Conservation (phyloP, 2,797 vertebrate species). For the Pampus argenteus region DNA sequence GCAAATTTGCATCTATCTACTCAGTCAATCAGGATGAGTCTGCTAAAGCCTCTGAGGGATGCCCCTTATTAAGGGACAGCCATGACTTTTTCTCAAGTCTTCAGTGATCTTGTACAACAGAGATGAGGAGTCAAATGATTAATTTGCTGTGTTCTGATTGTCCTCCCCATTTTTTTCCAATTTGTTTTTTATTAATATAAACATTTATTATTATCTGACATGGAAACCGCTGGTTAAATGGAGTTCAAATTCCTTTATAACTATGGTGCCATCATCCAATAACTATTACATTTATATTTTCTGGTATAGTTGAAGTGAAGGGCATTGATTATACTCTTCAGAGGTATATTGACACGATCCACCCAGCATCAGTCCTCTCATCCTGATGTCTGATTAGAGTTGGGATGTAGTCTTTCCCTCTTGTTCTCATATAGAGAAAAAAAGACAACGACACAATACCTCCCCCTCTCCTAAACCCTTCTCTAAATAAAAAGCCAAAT, state of each 20-base stretch:
- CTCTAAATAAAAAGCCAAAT: slow-evolving; percentile 66
- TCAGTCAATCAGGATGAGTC: slow-evolving; percentile 14
- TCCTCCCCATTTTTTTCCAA: neutral
- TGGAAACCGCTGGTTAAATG: neutral
- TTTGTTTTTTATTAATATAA: neutral
- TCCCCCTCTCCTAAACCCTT: slow-evolving; percentile 42
- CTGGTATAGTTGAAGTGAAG: neutral
- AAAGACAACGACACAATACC: slow-evolving; percentile 40
- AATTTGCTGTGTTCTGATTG: slow-evolving; percentile 15
- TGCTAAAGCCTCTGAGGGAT: slow-evolving; percentile 22
- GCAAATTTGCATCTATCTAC: slow-evolving; percentile 19
- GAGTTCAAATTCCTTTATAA: neutral
- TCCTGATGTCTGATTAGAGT: slow-evolving; percentile 12
- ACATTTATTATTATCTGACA: neutral
- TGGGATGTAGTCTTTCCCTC: neutral
- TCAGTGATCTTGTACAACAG: slow-evolving; percentile 3
- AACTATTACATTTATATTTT: neutral
- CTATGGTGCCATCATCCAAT: neutral
- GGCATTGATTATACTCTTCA: neutral
- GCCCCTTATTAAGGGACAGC: slow-evolving; percentile 18
- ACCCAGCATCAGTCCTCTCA: neutral
- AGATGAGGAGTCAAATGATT: slow-evolving; percentile 24
- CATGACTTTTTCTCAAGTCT: slow-evolving; percentile 26
- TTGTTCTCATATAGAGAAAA: neutral
- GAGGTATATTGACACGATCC: slow-evolving; percentile 13